Evolutionary conservation across 2,113 vertebrate genomes (phyloP).

Genomic region (Passer domesticus): DNA sequence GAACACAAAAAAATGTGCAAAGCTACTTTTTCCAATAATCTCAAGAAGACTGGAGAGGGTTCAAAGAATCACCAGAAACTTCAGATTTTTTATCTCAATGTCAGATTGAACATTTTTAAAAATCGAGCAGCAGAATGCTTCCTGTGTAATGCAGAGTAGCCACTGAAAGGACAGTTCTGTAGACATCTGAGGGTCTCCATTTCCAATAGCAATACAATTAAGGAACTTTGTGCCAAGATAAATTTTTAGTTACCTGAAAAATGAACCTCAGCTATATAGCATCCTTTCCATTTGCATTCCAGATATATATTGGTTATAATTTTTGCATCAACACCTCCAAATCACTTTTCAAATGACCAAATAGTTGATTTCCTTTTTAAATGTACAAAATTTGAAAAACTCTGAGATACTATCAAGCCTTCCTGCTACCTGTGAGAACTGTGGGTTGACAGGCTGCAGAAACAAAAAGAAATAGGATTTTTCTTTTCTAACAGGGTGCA

Average conservation of each 20-base stretch:
- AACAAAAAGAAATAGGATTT: background rate
- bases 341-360: background rate
- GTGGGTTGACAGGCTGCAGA: background rate
- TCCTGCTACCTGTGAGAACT: background rate
- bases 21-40: background rate
- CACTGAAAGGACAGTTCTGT: background rate
- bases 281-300: background rate
- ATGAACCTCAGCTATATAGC: background rate
- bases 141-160: background rate
- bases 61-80: background rate
- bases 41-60: background rate
- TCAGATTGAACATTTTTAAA: background rate
- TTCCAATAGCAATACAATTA: background rate
- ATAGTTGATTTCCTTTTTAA: background rate
- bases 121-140: background rate
- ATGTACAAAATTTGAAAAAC: background rate
- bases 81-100: background rate
- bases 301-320: background rate
- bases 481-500: background rate
- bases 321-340: background rate
- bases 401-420: background rate
- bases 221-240: background rate
- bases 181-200: background rate
- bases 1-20: background rate
- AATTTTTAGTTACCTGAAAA: background rate